A percentile compares a stretch with the other conserved stretches of the same genome.
These are phyloP conservation scores for Norana najaformis DNA, from an alignment of 2,888 invertebrate genomes.

Conservation along the genomic window DNA sequence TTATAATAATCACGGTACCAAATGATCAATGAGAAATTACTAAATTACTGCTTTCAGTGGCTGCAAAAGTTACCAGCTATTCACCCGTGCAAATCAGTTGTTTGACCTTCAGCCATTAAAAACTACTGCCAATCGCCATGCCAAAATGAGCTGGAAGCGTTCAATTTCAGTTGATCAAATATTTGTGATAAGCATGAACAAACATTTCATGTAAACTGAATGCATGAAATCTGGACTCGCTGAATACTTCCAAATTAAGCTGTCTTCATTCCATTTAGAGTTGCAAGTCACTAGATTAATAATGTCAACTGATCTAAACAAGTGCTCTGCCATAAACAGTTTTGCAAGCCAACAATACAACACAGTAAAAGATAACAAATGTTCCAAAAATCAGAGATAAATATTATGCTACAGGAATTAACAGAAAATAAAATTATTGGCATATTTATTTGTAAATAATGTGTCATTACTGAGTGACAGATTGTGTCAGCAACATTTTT, in stretches of 20 bases:
- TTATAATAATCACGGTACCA: background rate
- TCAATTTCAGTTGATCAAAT: background rate
- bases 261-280: background rate
- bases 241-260: background rate
- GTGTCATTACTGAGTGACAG: background rate
- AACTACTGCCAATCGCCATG: background rate
- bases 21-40: background rate
- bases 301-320: background rate
- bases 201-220: background rate
- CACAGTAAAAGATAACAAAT: background rate
- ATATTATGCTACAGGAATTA: background rate
- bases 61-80: background rate
- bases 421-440: background rate
- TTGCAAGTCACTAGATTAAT: background rate
- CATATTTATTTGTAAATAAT: background rate
- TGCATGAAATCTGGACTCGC: background rate
- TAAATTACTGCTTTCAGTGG: background rate
- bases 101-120: background rate
- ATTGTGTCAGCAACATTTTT: background rate
- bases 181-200: background rate
- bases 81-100: background rate
- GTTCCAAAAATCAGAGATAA: no score
- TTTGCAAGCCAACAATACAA: background rate
- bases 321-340: background rate
- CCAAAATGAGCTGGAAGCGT: background rate